Conservation (phyloP, 1,140 invertebrate genomes). For the Dermatophagoides farinae region DNA sequence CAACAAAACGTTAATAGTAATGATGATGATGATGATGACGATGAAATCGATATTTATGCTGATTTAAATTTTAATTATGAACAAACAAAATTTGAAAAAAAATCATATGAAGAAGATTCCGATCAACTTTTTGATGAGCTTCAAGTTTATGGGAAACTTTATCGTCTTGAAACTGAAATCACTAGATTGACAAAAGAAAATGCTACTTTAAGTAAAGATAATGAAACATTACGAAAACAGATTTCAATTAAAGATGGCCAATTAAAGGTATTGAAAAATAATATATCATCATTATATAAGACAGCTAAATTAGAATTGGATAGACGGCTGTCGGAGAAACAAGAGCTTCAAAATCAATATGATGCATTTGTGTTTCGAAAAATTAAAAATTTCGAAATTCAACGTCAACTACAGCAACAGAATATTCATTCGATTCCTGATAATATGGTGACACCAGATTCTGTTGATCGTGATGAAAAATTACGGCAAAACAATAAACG, state of each 20-base stretch:
- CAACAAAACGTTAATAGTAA: too few relatives aligned
- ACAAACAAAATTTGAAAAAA: too few relatives aligned
- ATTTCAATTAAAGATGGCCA: background rate
- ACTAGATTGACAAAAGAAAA: background rate
- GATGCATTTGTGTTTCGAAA: slow-evolving; percentile 1
- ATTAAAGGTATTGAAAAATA: slow-evolving; percentile 6
- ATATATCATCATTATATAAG: slow-evolving; percentile 16
- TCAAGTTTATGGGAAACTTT: background rate
- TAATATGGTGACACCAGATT: too few relatives aligned
- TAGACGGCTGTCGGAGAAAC: slow-evolving; percentile 2
- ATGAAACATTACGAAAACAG: background rate
- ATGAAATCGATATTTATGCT: too few relatives aligned
- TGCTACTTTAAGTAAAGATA: background rate
- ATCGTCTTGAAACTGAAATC: background rate
- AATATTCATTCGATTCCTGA: background rate
- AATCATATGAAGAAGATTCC: too few relatives aligned
- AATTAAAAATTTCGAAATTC: background rate
- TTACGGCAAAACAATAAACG: too few relatives aligned
- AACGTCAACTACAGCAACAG: background rate
- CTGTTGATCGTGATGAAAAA: too few relatives aligned
- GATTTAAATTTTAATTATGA: too few relatives aligned
- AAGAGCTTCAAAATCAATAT: slow-evolving; percentile 8
- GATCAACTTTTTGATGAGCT: background rate
- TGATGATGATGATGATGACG: too few relatives aligned
- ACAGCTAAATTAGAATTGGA: slow-evolving; percentile 14